Base-by-base conservation (phyloP, 2,113 vertebrate species). In the Platichthys stellatus region DNA sequence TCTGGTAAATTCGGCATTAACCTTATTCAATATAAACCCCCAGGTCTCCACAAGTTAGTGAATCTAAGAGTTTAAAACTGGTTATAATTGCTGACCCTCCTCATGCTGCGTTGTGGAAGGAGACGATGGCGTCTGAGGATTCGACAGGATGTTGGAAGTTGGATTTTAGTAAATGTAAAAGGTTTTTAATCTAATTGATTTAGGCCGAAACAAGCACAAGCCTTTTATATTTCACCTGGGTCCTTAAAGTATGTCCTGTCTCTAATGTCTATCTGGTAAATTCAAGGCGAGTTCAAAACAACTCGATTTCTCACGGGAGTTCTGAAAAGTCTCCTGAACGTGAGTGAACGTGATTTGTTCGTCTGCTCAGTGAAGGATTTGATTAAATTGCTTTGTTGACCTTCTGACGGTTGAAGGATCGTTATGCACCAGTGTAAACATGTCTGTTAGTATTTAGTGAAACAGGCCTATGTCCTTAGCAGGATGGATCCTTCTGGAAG, bases 191-290 rank as follows among this genome's bases (percentile, higher is more conserved):
- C 0, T 0, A 38, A 18, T 58, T 0, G 0, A 2, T 3, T 0
- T 49, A 1, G 0, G 12, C 78, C 78, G 70, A 67, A 69, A 2
- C 58, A 0, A 2, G 11, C 1, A 21, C 1, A 58, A 45, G 1
- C 0, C 2, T 21, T 24, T 23, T 1, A 0, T 17, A 0, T 4
- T 12, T 1, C 3, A 0, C 23, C 0, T 24, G 2, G 23, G 0
- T 0, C 6, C 4, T 23, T n/a, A 0, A 23, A 0, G 20, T 20
- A 1, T 20, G 2, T 6, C 20, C 0, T 24, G 28, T 9, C 3
- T 23, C 18, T 0, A 0, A 3, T 21, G 18, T n/a, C 0, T 51
- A 7, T 26, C 1, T n/a, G 21, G 5, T 0, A 49, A 60, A 73
- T 7, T 0, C 0, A 13, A 0, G 17, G 0, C 1, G 45, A 47